These are phyloP conservation scores for Mionectes olivaceus DNA, from an alignment of 2,797 vertebrate genomes.

Conservation along the genomic window DNA sequence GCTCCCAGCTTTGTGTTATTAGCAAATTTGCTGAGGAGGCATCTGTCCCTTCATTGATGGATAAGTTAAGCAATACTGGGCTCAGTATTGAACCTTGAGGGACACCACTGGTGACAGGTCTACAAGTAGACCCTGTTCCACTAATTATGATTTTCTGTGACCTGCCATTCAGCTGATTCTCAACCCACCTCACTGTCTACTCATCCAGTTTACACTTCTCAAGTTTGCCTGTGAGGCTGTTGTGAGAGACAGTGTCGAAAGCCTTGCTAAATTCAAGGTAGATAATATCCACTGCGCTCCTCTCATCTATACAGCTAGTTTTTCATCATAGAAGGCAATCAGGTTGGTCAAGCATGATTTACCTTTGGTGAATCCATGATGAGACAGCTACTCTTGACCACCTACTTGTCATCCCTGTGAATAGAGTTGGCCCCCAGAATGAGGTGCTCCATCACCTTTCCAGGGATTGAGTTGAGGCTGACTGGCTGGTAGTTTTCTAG, in stretches of 20 bases:
- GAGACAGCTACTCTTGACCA: neutral
- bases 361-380: neutral
- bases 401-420: neutral
- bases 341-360: neutral
- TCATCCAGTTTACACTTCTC: neutral
- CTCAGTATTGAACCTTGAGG: too few relatives aligned
- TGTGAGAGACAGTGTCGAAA: rapidly evolving
- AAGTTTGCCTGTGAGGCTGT: neutral
- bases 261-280: neutral
- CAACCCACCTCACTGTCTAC: neutral
- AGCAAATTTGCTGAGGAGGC: neutral
- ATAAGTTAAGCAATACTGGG: neutral
- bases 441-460: neutral
- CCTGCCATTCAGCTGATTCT: neutral
- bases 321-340: neutral
- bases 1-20: neutral
- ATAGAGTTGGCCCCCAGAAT: neutral
- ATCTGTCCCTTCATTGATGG: too few relatives aligned
- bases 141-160: neutral
- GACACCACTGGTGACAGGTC: too few relatives aligned
- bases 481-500: neutral
- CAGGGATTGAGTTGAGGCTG: neutral
- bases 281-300: neutral
- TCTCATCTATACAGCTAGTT: neutral
- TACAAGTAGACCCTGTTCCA: neutral